Evolutionary conservation across 2,113 vertebrate genomes (phyloP).

Genomic region (Tragelaphus strepsiceros): DNA sequence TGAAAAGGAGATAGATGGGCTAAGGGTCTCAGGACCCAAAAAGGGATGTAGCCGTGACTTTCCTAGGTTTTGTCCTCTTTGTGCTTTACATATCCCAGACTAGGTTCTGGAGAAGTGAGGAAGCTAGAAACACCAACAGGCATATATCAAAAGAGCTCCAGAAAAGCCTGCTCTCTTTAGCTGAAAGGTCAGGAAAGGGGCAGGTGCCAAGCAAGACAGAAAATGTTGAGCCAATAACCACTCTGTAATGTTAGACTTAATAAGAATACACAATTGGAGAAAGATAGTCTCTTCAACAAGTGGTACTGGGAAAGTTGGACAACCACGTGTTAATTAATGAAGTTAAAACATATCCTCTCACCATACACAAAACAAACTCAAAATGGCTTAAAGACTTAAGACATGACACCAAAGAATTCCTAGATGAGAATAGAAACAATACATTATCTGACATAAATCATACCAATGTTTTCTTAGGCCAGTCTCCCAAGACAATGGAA

Average conservation of each 20-base stretch:
- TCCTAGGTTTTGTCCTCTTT: neutral
- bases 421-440: neutral
- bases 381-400: neutral
- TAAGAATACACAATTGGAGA: neutral
- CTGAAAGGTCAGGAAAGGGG: neutral
- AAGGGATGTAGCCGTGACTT: neutral
- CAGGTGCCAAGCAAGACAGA: neutral
- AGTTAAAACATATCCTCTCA: neutral
- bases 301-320: neutral
- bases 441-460: neutral
- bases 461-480: neutral
- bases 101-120: neutral
- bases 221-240: neutral
- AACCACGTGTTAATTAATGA: fast-evolving
- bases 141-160: neutral
- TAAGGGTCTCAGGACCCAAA: neutral
- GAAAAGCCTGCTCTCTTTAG: neutral
- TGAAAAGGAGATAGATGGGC: neutral
- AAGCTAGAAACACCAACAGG: neutral
- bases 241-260: neutral
- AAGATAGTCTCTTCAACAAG: neutral
- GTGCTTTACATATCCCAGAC: neutral
- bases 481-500: neutral
- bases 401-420: neutral
- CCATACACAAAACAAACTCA: neutral